Evolutionary conservation across 2,113 vertebrate species (phyloP).

Genomic region (Tragulus kanchil): DNA sequence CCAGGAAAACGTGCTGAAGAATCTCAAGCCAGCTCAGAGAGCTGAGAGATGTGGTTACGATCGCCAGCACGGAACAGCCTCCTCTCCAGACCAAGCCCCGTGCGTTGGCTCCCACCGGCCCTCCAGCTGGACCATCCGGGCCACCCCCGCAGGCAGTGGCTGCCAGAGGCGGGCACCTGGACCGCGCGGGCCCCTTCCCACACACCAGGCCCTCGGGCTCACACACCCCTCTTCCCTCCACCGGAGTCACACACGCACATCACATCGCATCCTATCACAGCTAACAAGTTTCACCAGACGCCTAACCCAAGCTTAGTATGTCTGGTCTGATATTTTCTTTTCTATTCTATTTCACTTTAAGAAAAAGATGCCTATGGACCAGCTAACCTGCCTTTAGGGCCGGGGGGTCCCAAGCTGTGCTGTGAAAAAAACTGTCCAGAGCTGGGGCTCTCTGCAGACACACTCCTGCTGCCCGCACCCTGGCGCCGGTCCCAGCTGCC

Average conservation of each 20-base stretch:
- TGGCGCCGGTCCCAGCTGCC: not conserved
- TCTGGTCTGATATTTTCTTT: not conserved
- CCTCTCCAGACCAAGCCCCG: not conserved
- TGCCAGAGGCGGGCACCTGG: not conserved
- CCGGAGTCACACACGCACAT: not conserved
- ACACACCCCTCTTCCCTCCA: not conserved
- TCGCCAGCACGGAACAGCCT: rapidly evolving
- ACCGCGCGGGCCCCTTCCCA: no score
- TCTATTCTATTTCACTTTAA: not conserved
- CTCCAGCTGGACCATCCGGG: not conserved
- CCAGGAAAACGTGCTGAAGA: not conserved
- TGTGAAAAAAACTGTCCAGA: not conserved
- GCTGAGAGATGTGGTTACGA: not conserved
- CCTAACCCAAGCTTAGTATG: not conserved
- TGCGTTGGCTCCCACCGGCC: rapidly evolving
- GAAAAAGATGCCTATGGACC: not conserved
- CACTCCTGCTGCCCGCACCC: not conserved
- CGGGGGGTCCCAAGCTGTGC: rapidly evolving
- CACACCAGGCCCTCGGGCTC: not conserved
- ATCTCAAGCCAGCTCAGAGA: not conserved
- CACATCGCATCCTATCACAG: not conserved
- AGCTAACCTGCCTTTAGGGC: not conserved
- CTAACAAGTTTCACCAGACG: not conserved
- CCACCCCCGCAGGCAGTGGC: not conserved
- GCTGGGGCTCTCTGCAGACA: not conserved